These are phyloP conservation scores for Holacanthus passer DNA, from an alignment of 2,113 vertebrate species.

Conservation along the genomic window DNA sequence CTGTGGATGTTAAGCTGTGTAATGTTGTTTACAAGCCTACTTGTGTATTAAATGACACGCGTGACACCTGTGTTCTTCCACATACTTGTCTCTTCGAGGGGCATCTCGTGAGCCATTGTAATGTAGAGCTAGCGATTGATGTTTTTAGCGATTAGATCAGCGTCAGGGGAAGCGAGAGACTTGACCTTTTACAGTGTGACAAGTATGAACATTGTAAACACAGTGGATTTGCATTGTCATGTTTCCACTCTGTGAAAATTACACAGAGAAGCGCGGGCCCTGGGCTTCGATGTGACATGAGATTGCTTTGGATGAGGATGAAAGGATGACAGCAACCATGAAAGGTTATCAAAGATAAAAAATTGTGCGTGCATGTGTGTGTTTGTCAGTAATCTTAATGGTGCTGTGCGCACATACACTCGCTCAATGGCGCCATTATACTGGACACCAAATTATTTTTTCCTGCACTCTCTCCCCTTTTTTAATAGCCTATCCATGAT, in stretches of 20 bases:
- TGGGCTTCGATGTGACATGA: slow-evolving; percentile 40
- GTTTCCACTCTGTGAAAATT: slow-evolving; percentile 56
- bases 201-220: slow-evolving; percentile 77
- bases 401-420: slow-evolving; percentile 24
- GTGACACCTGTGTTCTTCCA: not conserved
- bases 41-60: slow-evolving; percentile 29
- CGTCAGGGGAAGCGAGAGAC: slow-evolving; percentile 56
- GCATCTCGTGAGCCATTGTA: slow-evolving; percentile 38
- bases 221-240: slow-evolving; percentile 64
- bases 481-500: slow-evolving; percentile 72
- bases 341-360: slow-evolving; percentile 52
- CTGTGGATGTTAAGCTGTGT: not conserved
- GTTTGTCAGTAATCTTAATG: slow-evolving; percentile 4
- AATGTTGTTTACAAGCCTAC: slow-evolving; percentile 22
- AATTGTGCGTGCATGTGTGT: slow-evolving; percentile 17
- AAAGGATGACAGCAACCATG: slow-evolving; percentile 53
- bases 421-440: slow-evolving; percentile 16
- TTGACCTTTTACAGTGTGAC: slow-evolving; percentile 80
- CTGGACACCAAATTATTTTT: slow-evolving; percentile 49
- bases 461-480: slow-evolving; percentile 24
- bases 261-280: slow-evolving; percentile 24
- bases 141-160: slow-evolving; percentile 78
- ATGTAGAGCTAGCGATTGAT: slow-evolving; percentile 53
- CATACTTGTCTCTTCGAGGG: slow-evolving; percentile 34
- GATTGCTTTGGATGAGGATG: slow-evolving; percentile 54